Evolutionary conservation across 2,888 invertebrate genomes (phyloP), one percentile per base, ranked within the genome.

Genomic region (Itoplectis maculator): DNA sequence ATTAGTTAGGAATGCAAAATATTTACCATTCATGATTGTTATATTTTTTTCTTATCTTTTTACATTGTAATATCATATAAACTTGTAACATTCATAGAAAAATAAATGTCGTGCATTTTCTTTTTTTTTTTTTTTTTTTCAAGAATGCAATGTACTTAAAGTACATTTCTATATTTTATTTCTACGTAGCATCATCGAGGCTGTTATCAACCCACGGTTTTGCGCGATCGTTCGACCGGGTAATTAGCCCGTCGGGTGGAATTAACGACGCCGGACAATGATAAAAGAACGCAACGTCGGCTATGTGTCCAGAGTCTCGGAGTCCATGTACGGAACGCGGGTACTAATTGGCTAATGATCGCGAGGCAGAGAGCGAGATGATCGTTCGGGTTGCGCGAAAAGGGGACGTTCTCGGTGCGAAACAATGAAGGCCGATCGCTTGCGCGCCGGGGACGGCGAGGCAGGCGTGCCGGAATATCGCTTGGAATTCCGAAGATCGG

Each of bases 391-490:
- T 49, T 18, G 29, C 11, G 23, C 61, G 56, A 29, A 49, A 69
- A 56, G 69, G 61, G 42, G 66, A 20, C 77, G 49, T 66, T 54
- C 66, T 47, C 49, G 68, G 5, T n/a, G 40, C n/a, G 35, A 51
- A 77, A 84, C 79, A 74, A 79, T 81, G 72, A 83, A 79, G 54
- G 56, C 63, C 56, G n/a, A n/a, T n/a, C n/a, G n/a, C n/a, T n/a
- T n/a, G n/a, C n/a, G 61, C 37, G 37, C 9, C 35, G n/a, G 59
- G 40, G 49, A 63, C 72, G 73, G 42, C 68, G 68, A 82, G 70
- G 77, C 81, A 77, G 82, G 79, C 77, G 75, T 76, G 81, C 82
- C 76, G 81, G 82, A 81, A 81, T 81, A 79, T 80, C 65, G 56
- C 73, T 61, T 75, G 69, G 56, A 83, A 79, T 81, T 83, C 75